phyloP scores from a whole-genome alignment of 2,113 vertebrate species.

The Patagioenas fasciata region DNA sequence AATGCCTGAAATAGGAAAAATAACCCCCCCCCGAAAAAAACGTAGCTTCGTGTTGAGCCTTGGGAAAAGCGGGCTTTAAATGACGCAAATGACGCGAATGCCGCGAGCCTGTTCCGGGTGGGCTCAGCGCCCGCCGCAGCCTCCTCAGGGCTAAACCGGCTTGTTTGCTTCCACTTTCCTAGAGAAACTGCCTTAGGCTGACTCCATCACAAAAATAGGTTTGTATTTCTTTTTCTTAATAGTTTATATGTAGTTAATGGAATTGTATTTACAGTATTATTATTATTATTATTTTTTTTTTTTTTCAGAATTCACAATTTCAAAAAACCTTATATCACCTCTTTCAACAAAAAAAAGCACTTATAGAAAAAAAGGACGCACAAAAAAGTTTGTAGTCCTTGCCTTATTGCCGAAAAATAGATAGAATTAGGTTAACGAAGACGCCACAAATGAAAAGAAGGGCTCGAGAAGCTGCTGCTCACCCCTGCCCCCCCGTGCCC shows the following conservation, averaged over 20 bases:
- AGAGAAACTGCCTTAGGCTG: constrained; percentile 84
- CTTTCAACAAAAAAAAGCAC: constrained; percentile 96
- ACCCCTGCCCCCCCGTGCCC: constrained; percentile 77
- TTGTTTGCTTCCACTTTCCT: constrained; percentile 64
- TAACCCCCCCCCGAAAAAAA: constrained; percentile 14
- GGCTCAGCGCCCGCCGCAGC: too few species aligned
- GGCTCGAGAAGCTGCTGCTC: constrained; percentile 83
- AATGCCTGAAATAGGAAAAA: constrained; percentile 75
- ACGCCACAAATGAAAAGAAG: constrained; percentile 83
- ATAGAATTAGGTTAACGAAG: constrained; percentile 92
- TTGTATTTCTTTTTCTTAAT: constrained; percentile 87
- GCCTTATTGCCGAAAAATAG: constrained; percentile 99
- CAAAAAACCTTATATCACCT: constrained; percentile 88
- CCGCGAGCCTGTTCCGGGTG: too few species aligned
- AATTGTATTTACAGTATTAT: constrained; percentile 96
- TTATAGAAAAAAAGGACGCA: constrained; percentile 93
- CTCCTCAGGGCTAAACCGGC: too few species aligned
- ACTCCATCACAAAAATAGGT: constrained; percentile 97
- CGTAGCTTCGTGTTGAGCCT: constrained; percentile 74
- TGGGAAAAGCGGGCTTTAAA: constrained; percentile 77
- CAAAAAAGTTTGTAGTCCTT: constrained; percentile 93
- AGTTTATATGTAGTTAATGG: constrained; percentile 97
- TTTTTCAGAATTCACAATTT: constrained; percentile 90
- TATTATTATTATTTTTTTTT: constrained; percentile 37
- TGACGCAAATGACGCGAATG: constrained; percentile 50